Conservation (phyloP, 2,888 invertebrate species). For the Eucera pruinosa region DNA sequence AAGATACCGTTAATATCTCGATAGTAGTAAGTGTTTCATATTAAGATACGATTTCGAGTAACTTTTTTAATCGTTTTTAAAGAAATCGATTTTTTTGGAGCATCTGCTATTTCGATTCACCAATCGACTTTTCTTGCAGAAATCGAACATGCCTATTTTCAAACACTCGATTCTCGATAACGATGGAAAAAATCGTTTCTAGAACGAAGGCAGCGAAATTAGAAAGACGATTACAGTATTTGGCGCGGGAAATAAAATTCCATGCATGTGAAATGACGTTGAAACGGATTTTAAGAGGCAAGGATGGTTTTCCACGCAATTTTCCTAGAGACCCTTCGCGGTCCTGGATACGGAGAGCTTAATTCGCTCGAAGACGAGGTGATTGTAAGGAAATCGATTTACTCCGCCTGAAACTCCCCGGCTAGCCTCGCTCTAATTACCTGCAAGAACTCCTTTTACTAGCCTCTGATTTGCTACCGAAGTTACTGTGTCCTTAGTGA, state of each 20-base stretch:
- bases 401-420: neutral
- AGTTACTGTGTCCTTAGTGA: constrained; percentile 3
- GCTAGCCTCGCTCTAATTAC: constrained; percentile 13
- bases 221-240: neutral
- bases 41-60: no score
- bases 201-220: neutral
- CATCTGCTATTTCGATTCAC: no score
- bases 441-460: neutral
- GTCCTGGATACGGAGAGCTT: neutral
- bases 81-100: no score
- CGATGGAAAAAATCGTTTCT: neutral
- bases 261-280: constrained; percentile 26
- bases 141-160: no score
- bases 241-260: constrained; percentile 24
- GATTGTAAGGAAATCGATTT: constrained; percentile 20
- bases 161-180: no score
- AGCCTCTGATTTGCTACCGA: neutral
- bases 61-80: no score
- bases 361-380: constrained; percentile 6
- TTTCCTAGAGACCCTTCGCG: neutral
- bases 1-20: no score
- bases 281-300: neutral
- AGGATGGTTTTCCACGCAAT: neutral
- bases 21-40: no score
- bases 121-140: no score